phyloP scores from a whole-genome alignment of 2,113 vertebrate genomes.

The Sinocyclocheilus maitianheensis region DNA sequence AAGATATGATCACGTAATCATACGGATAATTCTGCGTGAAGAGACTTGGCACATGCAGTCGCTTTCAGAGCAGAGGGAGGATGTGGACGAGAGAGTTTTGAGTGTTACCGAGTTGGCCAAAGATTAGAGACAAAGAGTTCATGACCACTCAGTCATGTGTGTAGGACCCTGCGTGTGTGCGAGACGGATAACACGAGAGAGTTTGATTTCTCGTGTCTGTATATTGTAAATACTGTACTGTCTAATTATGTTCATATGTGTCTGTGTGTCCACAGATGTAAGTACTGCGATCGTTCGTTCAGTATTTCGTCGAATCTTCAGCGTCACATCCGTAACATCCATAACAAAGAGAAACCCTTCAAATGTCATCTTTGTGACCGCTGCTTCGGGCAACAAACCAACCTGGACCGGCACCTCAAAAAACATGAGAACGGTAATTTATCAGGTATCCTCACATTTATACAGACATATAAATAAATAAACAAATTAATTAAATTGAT shows the following conservation, averaged over 20 bases:
- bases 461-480: background rate
- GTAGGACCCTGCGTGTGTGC: conserved; percentile 9
- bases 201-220: background rate
- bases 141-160: conserved; percentile 34
- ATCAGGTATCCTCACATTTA: conserved; percentile 81
- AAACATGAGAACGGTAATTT: conserved; percentile 97
- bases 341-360: conserved; percentile 99
- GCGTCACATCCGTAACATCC: conserved; percentile 96
- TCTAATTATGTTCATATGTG: conserved; percentile 27
- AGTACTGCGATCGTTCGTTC: conserved; percentile 98
- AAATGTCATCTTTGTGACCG: conserved; percentile 97
- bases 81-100: conserved; percentile 71
- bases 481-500: too few relatives aligned
- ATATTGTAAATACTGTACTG: conserved; percentile 11
- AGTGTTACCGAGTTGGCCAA: conserved; percentile 80
- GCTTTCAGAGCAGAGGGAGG: conserved; percentile 12
- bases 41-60: conserved; percentile 59
- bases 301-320: conserved; percentile 99
- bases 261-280: conserved; percentile 83
- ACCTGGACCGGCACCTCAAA: conserved; percentile 96
- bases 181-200: background rate
- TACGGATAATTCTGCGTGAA: conserved; percentile 83
- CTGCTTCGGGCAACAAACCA: conserved; percentile 98
- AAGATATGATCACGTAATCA: conserved; percentile 85
- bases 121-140: conserved; percentile 74